Conservation (phyloP, 2,888 invertebrate species). For the Lepetodrilus schrolli region DNA sequence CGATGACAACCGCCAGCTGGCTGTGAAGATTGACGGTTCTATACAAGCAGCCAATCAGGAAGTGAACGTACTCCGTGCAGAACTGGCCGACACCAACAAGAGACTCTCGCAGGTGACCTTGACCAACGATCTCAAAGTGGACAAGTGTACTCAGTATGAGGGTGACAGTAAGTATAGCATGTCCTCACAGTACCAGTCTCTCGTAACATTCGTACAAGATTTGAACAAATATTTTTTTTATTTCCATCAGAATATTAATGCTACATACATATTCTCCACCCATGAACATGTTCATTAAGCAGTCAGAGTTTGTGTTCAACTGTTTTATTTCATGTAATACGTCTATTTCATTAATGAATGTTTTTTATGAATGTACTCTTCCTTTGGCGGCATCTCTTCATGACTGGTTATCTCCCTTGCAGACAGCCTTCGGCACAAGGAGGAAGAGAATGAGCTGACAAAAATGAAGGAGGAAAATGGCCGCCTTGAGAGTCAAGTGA, state of each 20-base stretch:
- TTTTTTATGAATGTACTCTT: too few species aligned
- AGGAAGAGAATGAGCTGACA: slow-evolving; percentile 60
- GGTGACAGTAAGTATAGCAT: background rate
- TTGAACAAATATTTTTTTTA: too few species aligned
- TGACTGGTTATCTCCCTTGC: too few species aligned
- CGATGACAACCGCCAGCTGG: slow-evolving; percentile 83
- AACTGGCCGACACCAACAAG: slow-evolving; percentile 78
- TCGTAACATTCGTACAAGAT: too few species aligned
- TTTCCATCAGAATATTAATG: too few species aligned
- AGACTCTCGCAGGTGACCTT: slow-evolving; percentile 69
- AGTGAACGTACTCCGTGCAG: slow-evolving; percentile 78
- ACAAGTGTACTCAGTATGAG: slow-evolving; percentile 9
- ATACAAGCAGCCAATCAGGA: slow-evolving; percentile 77
- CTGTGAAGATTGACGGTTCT: slow-evolving; percentile 76
- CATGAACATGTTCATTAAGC: too few species aligned
- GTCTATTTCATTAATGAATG: too few species aligned
- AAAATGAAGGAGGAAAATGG: slow-evolving; percentile 67
- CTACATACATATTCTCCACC: too few species aligned
- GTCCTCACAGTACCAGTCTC: too few species aligned
- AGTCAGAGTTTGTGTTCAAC: too few species aligned
- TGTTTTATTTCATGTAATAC: too few species aligned
- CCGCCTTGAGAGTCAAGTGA: slow-evolving; percentile 68
- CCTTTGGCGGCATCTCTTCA: too few species aligned
- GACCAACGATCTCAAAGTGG: slow-evolving; percentile 26
- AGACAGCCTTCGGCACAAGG: slow-evolving; percentile 28